Percentiles rank a stretch among this genome's conserved stretches.
phyloP scores from a whole-genome alignment of 2,888 invertebrate genomes.

The Sthenelais limicola region DNA sequence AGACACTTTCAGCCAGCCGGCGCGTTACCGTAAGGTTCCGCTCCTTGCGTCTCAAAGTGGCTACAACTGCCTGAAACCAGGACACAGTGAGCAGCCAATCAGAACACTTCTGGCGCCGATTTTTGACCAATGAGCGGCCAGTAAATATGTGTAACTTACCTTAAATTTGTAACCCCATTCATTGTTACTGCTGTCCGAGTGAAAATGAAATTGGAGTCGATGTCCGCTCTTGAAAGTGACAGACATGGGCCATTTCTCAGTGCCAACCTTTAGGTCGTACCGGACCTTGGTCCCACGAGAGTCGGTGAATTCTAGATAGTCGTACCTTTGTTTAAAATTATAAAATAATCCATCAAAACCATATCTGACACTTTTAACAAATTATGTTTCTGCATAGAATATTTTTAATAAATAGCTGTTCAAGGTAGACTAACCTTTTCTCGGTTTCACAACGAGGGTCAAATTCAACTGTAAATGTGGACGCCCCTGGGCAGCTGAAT shows the following conservation, averaged over 20 bases:
- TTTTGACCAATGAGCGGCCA: too few species aligned
- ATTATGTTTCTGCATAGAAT: background rate
- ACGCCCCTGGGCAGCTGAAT: conserved; percentile 69
- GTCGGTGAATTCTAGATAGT: conserved; percentile 70
- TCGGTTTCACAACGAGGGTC: conserved; percentile 71
- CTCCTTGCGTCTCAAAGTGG: too few species aligned
- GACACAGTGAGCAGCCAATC: too few species aligned
- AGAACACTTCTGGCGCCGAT: too few species aligned
- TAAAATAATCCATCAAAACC: too few species aligned
- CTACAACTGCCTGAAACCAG: too few species aligned
- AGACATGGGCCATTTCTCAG: conserved; percentile 67
- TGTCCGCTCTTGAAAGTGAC: conserved; percentile 65
- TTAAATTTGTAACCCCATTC: conserved; percentile 72
- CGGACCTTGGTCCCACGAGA: conserved; percentile 64
- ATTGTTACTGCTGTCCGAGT: conserved; percentile 70
- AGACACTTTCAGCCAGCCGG: too few species aligned
- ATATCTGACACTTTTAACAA: conserved; percentile 4
- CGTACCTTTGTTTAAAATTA: too few species aligned
- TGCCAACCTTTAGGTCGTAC: conserved; percentile 69
- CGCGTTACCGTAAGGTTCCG: too few species aligned
- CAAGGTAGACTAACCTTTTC: conserved; percentile 57
- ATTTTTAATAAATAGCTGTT: background rate
- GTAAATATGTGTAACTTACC: conserved; percentile 56
- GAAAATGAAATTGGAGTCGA: conserved; percentile 67
- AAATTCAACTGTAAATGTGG: conserved; percentile 68